A percentile compares a stretch with the other conserved stretches of the same genome.
These are phyloP conservation scores for Cyanocitta stelleri DNA, from an alignment of 2,113 vertebrate species.

Conservation along the genomic window DNA sequence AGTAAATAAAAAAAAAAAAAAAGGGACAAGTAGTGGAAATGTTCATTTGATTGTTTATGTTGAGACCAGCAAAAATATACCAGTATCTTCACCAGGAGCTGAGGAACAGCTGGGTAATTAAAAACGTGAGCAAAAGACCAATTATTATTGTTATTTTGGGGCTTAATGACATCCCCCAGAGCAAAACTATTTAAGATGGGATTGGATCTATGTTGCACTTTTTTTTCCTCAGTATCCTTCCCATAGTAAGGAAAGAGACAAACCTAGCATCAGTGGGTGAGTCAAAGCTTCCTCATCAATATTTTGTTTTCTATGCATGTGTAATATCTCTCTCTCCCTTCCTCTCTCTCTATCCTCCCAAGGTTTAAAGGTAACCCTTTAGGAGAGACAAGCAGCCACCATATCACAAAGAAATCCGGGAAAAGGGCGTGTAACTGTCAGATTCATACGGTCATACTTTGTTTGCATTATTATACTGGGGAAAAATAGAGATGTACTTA, in stretches of 20 bases:
- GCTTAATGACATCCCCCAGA: background rate
- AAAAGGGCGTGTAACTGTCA: background rate
- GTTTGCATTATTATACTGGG: background rate
- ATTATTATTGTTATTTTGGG: background rate
- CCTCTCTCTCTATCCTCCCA: background rate
- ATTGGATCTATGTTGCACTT: background rate
- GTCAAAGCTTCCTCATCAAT: background rate
- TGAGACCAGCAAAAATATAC: background rate
- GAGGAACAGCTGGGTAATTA: background rate
- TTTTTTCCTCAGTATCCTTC: background rate
- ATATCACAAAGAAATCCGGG: background rate
- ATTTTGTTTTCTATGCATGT: background rate
- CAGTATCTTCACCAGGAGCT: background rate
- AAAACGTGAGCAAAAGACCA: background rate
- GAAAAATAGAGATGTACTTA: background rate
- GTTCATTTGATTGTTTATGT: background rate
- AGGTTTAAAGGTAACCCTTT: background rate
- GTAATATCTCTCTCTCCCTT: background rate
- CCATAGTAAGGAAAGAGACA: background rate
- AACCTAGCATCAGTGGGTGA: background rate
- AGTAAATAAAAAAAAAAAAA: background rate
- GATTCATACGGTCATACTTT: rapidly evolving
- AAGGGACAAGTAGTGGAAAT: background rate
- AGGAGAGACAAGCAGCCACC: background rate
- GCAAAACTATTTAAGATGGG: background rate